Evolutionary conservation across 1,140 invertebrate genomes (phyloP), one percentile per base, ranked within the genome.

Genomic region (Olivierus martensii): DNA sequence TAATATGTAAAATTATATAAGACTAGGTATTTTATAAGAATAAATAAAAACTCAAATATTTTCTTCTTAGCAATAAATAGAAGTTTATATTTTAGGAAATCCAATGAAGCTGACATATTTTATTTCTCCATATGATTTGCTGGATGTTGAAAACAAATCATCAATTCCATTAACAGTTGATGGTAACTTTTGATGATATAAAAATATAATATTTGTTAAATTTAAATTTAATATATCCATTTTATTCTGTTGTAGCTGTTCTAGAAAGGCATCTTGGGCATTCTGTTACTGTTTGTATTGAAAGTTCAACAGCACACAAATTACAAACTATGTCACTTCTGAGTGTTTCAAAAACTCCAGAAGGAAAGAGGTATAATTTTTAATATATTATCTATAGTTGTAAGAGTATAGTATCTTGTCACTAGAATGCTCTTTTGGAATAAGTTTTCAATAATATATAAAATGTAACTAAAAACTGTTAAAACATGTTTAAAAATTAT

Each of bases 31-130:
- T n/a, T n/a, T n/a, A n/a, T n/a, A n/a, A n/a, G n/a, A n/a, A n/a
- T n/a, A n/a, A n/a, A n/a, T n/a, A n/a, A n/a, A n/a, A n/a, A n/a
- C n/a, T n/a, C n/a, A n/a, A n/a, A n/a, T n/a, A n/a, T n/a, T n/a
- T n/a, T n/a, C n/a, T n/a, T n/a, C n/a, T n/a, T n/a, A n/a, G n/a
- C n/a, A 36, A 52, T 53, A 28, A 28, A 6, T 28, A 28, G 9
- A 28, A 28, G 4, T 54, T 46, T 52, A 51, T 50, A 54, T 58
- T 71, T 68, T 67, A 83, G 80, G 88, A 36, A 87, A 92, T 66
- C 84, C 90, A 0, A 88, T 94, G 84, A 86, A 86, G 61, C 68
- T 96, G 12, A 92, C 87, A 0, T 97, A 93, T 67, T 94, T 94
- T 66, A 85, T 95, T 17, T 86, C 87, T n/a, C 89, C 89, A 0